phyloP scores from a whole-genome alignment of 2,113 vertebrate genomes.

The Sander vitreus region DNA sequence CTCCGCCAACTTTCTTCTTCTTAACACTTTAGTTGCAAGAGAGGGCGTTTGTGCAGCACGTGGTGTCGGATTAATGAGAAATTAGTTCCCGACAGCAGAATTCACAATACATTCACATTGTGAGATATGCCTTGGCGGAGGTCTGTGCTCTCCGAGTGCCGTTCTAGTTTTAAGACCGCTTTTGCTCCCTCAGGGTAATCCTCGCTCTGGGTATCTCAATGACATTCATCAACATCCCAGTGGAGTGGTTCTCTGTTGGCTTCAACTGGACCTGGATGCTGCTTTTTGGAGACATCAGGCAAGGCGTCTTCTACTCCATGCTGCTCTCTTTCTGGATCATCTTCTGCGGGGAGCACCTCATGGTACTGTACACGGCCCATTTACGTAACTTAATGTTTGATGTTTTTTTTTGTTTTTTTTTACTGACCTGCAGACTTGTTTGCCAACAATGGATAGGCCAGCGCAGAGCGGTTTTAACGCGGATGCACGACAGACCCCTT shows the following conservation, averaged over 20 bases:
- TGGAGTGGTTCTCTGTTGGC: constrained; percentile 98
- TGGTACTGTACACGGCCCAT: constrained; percentile 82
- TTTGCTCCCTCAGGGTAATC: constrained; percentile 87
- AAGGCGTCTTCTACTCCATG: constrained; percentile 98
- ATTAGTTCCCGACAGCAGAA: too few species aligned
- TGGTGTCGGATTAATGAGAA: too few species aligned
- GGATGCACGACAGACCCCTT: too few species aligned
- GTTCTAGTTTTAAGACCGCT: not conserved
- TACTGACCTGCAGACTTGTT: constrained; percentile 3
- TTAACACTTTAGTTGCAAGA: too few species aligned
- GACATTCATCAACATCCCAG: constrained; percentile 98
- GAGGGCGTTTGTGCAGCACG: too few species aligned
- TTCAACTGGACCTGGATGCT: constrained; percentile 99
- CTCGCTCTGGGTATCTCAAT: constrained; percentile 97
- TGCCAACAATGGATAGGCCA: too few species aligned
- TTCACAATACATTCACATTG: too few species aligned
- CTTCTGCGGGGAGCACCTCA: constrained; percentile 99
- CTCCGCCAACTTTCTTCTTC: too few species aligned
- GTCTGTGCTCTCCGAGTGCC: too few species aligned
- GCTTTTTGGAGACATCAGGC: constrained; percentile 95
- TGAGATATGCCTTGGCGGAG: too few species aligned
- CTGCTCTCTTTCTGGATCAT: constrained; percentile 99
- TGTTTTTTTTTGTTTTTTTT: constrained; percentile 5
- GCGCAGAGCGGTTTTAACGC: too few species aligned
- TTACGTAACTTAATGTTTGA: not conserved